Base-by-base conservation (phyloP, 2,113 vertebrate species). In the Podarcis raffonei region DNA sequence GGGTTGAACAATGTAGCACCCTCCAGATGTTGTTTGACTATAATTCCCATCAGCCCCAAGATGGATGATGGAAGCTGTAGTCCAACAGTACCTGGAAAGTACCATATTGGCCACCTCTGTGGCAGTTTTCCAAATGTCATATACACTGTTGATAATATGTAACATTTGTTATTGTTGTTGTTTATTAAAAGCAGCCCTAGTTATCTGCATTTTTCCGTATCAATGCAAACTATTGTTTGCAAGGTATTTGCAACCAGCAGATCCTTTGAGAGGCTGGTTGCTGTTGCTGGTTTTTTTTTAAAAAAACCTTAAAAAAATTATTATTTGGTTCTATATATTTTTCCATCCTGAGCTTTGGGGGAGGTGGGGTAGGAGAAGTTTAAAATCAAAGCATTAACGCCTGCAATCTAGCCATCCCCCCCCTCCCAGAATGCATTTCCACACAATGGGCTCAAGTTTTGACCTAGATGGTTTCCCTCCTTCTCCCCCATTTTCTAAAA, bases 401-500 rank as follows among this genome's bases (percentile, higher is more conserved):
- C 85, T 89, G 74, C 88, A 57, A 78, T 94, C 92, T 92, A 92
- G 27, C 83, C 75, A 57, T 90, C 81, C 83, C 85, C 91, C 66
- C 48, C 91, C 84, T 83, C 85, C 91, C 59, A 86, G 37, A 89
- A 87, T 93, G 66, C 39, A 85, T 32, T 86, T 91, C 81, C 65
- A 71, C 77, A n/a, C 1, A 85, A 91, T 0, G 79, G 48, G 75
- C 53, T 93, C 88, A 39, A 87, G 66, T 86, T 65, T 89, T 89
- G 81, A 80, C 53, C 92, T 85, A 35, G 27, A 92, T 32, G 25
- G 65, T 65, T 76, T 81, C 66, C 87, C 74, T 76, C 86, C 87
- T 90, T 80, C 23, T 65, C 74, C 53, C 32, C 84, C 71, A 78
- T 89, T 84, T 81, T 32, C 89, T 90, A 93, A 94, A 95, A 95